phyloP scores from a whole-genome alignment of 2,888 invertebrate species.

The Tetranychus truncatus region DNA sequence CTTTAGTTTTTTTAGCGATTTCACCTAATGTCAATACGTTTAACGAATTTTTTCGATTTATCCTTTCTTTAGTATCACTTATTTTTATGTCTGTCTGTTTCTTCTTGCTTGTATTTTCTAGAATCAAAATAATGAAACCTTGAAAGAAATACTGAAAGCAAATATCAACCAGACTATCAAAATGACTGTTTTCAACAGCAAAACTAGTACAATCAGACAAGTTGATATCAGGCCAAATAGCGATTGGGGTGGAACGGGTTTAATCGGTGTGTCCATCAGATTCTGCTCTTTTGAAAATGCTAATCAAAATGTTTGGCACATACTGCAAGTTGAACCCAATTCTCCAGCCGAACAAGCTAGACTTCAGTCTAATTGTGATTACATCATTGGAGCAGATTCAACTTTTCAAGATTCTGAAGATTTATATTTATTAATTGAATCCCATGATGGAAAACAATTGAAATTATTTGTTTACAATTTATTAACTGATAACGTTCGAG shows the following conservation, averaged over 20 bases:
- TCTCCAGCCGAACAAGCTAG: constrained; percentile 92
- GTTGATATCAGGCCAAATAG: constrained; percentile 71
- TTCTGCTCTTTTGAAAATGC: constrained; percentile 99
- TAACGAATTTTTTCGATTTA: background rate
- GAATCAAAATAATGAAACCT: constrained; percentile 91
- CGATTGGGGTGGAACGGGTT: constrained; percentile 91
- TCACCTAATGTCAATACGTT: background rate
- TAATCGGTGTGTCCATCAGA: constrained; percentile 88
- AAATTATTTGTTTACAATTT: constrained; percentile 95
- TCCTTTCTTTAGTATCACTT: background rate
- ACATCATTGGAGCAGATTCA: constrained; percentile 94
- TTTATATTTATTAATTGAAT: constrained; percentile 83
- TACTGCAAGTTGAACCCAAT: constrained; percentile 85
- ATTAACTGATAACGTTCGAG: constrained; percentile 75
- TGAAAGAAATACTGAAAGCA: constrained; percentile 75
- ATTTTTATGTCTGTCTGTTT: constrained; percentile 3
- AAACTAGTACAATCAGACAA: constrained; percentile 71
- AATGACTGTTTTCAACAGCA: constrained; percentile 90
- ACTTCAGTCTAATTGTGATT: constrained; percentile 72
- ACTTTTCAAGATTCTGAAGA: constrained; percentile 86
- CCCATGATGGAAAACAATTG: constrained; percentile 76
- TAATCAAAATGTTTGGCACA: constrained; percentile 98
- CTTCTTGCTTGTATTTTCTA: constrained; percentile 29
- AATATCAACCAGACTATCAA: constrained; percentile 72
- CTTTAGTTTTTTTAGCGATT: background rate